These are phyloP conservation scores for Trematomus loennbergii DNA, from an alignment of 2,113 vertebrate species.

Conservation along the genomic window DNA sequence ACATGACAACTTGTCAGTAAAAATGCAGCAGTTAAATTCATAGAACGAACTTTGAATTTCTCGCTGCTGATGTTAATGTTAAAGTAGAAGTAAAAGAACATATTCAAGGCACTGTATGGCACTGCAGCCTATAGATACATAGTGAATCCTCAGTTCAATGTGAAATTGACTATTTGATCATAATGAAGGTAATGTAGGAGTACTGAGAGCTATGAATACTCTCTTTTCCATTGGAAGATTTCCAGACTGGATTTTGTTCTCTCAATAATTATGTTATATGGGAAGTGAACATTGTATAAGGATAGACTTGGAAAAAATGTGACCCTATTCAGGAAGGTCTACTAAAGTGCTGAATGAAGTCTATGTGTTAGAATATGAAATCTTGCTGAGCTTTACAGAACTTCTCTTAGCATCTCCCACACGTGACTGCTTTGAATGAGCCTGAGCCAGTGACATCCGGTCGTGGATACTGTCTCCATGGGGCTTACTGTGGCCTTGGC, in stretches of 20 bases:
- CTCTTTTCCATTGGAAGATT: slow-evolving; percentile 2
- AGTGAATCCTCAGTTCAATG: slow-evolving; percentile 9
- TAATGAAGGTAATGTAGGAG: neutral
- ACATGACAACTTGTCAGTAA: neutral
- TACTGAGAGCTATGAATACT: neutral
- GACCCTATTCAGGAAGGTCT: neutral
- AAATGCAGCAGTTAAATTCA: neutral
- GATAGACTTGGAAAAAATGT: neutral
- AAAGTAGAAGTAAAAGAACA: neutral
- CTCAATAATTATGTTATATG: neutral
- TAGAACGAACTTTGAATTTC: neutral
- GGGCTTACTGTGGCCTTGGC: slow-evolving; percentile 90
- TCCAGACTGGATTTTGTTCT: slow-evolving; percentile 8
- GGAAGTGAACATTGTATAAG: neutral
- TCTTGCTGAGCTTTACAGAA: slow-evolving; percentile 55
- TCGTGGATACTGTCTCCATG: slow-evolving; percentile 82
- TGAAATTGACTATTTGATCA: neutral
- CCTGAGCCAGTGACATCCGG: slow-evolving; percentile 85
- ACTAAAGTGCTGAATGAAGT: neutral
- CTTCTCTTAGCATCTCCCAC: slow-evolving; percentile 87
- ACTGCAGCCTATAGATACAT: neutral
- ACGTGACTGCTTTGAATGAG: slow-evolving; percentile 87
- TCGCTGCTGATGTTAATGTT: neutral
- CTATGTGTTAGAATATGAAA: neutral
- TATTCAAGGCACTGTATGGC: neutral